Base-by-base conservation (phyloP, 2,888 invertebrate species). In the Dyspetes luteomarginatus region DNA sequence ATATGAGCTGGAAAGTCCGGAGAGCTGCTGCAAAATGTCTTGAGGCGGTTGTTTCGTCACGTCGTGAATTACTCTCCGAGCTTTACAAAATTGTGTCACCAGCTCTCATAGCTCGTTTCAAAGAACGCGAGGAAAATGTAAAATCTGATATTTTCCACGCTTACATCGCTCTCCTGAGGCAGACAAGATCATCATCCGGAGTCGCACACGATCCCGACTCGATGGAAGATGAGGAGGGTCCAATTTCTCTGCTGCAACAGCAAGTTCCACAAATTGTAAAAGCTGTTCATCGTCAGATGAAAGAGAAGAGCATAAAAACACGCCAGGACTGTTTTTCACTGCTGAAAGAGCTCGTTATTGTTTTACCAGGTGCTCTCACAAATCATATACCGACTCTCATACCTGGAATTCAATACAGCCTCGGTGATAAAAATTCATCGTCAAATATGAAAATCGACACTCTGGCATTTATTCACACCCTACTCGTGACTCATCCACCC, bases 371-470 rank as follows among this genome's bases (percentile, higher is more conserved):
- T 76, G 97, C 98, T 58, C 94, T 99, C 78, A 95, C 96, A 5
- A 95, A 96, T 86, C 97, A 98, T 91, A 95, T 98, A 82, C 95
- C 96, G 0, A 94, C 96, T 19, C 93, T 99, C 80, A 95, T 99
- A 83, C 97, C 97, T 0, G 98, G 98, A 7, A 97, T 98, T 87
- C 96, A 96, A 82, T 97, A 97, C 87, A 97, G 97, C 0, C 93
- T 98, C 79, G 95, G 96, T 0, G 98, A 99, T 89, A 98, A 98
- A 89, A 97, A 97, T 90, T 97, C 98, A 0, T 97, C 97, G 56
- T 98, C 98, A 65, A 99, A 98, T 86, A 99, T 99, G 97, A 98
- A 98, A 93, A 99, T 99, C 87, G 99, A 99, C 90, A 97, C 99
- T 0, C 93, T 99, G 55, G 95, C 97, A 55, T 99, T 99, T 92